Conservation (phyloP, 1,140 invertebrate species). For the Riptortus pedestris region DNA sequence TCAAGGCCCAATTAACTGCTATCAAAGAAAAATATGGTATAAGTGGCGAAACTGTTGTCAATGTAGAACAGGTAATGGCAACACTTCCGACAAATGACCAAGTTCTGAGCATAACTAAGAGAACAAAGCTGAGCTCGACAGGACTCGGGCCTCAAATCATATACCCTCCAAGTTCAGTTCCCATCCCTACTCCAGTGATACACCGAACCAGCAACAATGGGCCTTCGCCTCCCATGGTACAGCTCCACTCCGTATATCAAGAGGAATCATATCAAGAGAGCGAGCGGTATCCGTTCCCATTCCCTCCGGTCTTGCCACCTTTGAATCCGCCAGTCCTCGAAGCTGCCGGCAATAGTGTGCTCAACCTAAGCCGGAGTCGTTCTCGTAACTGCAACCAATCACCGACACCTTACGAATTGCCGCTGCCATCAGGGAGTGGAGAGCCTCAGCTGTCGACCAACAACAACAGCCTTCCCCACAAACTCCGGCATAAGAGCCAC, state of each 20-base stretch:
- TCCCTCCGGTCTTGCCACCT: slow-evolving; percentile 33
- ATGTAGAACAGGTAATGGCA: slow-evolving; percentile 75
- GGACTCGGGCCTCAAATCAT: slow-evolving; percentile 33
- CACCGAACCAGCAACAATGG: slow-evolving; percentile 46
- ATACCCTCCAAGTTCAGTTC: slow-evolving; percentile 41
- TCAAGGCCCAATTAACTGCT: slow-evolving; percentile 83
- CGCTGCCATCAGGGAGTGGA: slow-evolving; percentile 50
- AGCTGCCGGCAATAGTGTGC: slow-evolving; percentile 32
- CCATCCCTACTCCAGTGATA: slow-evolving; percentile 55
- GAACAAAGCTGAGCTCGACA: slow-evolving; percentile 51
- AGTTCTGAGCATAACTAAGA: slow-evolving; percentile 66
- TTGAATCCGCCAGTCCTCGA: slow-evolving; percentile 33
- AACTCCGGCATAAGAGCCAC: slow-evolving; percentile 83
- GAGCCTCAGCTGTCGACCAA: slow-evolving; percentile 47
- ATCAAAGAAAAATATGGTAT: slow-evolving; percentile 91
- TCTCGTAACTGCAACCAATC: slow-evolving; percentile 23
- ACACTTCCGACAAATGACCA: slow-evolving; percentile 71
- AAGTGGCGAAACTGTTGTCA: slow-evolving; percentile 71
- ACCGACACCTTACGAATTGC: slow-evolving; percentile 36
- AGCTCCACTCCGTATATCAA: slow-evolving; percentile 33
- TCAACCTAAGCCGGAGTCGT: slow-evolving; percentile 35
- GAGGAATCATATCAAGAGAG: slow-evolving; percentile 32
- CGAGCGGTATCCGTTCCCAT: slow-evolving; percentile 32
- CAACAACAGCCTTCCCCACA: slow-evolving; percentile 68
- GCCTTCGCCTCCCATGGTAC: slow-evolving; percentile 40